Conservation (phyloP, 1,140 invertebrate species). For the Panulirus ornatus region DNA sequence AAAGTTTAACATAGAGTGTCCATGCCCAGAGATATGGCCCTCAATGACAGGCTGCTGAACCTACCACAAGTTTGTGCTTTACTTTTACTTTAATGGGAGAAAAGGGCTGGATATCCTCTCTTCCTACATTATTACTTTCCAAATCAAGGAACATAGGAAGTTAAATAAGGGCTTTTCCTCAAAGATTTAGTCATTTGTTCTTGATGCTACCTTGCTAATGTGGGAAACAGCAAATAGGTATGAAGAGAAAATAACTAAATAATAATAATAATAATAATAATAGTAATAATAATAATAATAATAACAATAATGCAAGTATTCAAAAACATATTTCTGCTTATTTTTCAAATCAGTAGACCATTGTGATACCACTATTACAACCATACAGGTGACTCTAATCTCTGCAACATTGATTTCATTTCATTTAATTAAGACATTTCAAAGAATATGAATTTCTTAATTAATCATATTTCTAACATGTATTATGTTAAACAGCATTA, state of each 20-base stretch:
- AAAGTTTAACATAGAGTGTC: too few relatives aligned
- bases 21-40: too few relatives aligned
- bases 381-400: background rate
- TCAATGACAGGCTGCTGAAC: too few relatives aligned
- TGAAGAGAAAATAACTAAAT: too few relatives aligned
- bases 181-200: too few relatives aligned
- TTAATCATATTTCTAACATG: background rate
- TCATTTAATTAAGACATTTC: background rate
- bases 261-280: constrained; percentile 14
- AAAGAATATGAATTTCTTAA: background rate
- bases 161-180: too few relatives aligned
- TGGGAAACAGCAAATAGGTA: too few relatives aligned
- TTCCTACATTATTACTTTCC: too few relatives aligned
- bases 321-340: background rate
- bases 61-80: background rate
- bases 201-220: too few relatives aligned
- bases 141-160: too few relatives aligned
- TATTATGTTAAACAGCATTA: background rate
- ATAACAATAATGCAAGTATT: background rate
- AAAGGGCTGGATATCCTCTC: too few relatives aligned
- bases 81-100: background rate
- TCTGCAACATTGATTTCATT: background rate
- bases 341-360: background rate
- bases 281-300: constrained; percentile 6
- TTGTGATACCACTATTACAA: background rate